phyloP scores from a whole-genome alignment of 2,888 invertebrate genomes.

The Lasioglossum calceatum region DNA sequence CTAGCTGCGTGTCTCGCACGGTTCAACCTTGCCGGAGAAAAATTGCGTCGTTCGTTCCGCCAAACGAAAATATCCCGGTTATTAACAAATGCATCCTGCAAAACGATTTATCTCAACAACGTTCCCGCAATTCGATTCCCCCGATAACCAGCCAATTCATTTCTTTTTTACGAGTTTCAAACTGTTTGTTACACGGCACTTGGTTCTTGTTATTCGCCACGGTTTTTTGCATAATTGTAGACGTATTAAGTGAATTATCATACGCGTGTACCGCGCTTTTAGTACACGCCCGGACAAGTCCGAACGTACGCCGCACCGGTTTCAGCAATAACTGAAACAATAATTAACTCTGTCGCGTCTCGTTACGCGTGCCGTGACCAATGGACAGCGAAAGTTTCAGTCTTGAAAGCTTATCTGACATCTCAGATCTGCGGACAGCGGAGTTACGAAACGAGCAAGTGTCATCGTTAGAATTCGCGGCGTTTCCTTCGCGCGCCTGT shows the following conservation, averaged over 20 bases:
- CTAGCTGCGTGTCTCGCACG: background rate
- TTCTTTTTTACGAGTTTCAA: background rate
- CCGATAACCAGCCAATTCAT: background rate
- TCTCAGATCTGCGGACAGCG: constrained; percentile 43
- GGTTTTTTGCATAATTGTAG: background rate
- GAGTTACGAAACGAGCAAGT: constrained; percentile 47
- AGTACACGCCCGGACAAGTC: constrained; percentile 7
- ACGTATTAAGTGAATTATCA: constrained; percentile 31
- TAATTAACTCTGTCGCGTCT: constrained; percentile 58
- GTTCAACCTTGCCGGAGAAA: background rate
- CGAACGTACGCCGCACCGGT: constrained; percentile 23
- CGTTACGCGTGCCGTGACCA: constrained; percentile 44
- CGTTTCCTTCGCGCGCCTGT: constrained; percentile 10
- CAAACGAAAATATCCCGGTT: background rate
- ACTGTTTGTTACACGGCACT: background rate
- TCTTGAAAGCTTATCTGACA: constrained; percentile 55
- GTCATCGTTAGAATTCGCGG: constrained; percentile 56
- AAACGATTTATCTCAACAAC: background rate
- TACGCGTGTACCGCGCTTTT: constrained; percentile 34
- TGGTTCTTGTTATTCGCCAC: background rate
- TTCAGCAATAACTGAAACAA: constrained; percentile 52
- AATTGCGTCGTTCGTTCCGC: background rate
- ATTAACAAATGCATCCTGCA: constrained; percentile 6
- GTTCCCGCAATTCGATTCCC: background rate
- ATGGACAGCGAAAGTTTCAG: constrained; percentile 56